Evolutionary conservation across 1,140 invertebrate species (phyloP), one percentile per base, ranked within the genome.

Genomic region (Musca domestica): DNA sequence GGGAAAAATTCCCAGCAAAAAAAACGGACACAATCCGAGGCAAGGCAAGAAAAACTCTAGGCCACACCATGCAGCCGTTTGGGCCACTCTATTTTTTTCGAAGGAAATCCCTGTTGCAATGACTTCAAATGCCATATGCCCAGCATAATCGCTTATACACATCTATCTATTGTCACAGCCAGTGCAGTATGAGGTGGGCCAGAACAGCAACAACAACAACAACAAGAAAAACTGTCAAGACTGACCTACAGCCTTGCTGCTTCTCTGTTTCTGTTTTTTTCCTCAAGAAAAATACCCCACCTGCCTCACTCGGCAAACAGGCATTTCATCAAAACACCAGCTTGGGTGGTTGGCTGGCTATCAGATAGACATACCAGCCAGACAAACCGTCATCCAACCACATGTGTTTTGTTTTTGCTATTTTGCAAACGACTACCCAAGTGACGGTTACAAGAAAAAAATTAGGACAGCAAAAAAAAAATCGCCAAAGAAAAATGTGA

Each of bases 201-300:
- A 51, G 17, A 51, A 20, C 48, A 51, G 20, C 48, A 51, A 20
- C 48, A 51, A 20, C 4, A 19, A 9, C 48, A 19, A 20, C 12
- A 51, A 1, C 20, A 51, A 25, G 15, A 56, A 30, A 56, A 58
- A 30, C 0, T 52, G 54, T n/a, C n/a, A 58, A n/a, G 23, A 58
- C n/a, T 58, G 54, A 58, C 54, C 54, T 58, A 27, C 23, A 58
- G 54, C 23, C 25, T 30, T 41, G 34, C 34, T 41, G 34, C 34
- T 41, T 41, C 34, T 41, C 12, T 41, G 2, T 54, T 23, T 54
- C 22, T 54, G 22, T 12, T 23, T 58, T 3, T 23, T n/a, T n/a
- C n/a, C n/a, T n/a, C n/a, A n/a, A n/a, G n/a, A n/a, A n/a, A 4
- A 30, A 58, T 58, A n/a, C 25, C 25, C 27, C 54, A 27, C 17